These are phyloP conservation scores for Rhinolophus sinicus DNA, from an alignment of 2,113 vertebrate species.

Conservation along the genomic window DNA sequence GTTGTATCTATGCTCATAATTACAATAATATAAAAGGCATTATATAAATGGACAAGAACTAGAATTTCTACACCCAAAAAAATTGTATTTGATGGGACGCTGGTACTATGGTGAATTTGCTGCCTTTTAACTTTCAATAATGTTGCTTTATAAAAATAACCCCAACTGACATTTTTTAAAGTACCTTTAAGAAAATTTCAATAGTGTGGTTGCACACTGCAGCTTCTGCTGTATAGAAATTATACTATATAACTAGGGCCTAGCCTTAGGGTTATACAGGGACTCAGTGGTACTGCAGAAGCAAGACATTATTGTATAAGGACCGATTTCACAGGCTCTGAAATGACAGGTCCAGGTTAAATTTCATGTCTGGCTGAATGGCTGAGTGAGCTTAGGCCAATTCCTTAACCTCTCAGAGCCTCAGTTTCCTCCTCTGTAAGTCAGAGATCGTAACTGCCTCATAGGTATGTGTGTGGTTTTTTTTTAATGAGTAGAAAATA, in stretches of 20 bases:
- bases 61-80: neutral
- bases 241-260: neutral
- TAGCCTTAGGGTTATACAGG: neutral
- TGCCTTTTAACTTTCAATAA: slow-evolving; percentile 12
- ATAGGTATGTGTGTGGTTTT: neutral
- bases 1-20: neutral
- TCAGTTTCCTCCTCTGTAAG: neutral
- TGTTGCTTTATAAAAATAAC: neutral
- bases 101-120: neutral
- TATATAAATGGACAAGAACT: slow-evolving; percentile 16
- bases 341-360: neutral
- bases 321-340: slow-evolving; percentile 8
- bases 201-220: neutral
- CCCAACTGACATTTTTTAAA: neutral
- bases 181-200: neutral
- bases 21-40: neutral
- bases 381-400: neutral
- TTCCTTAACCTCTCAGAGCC: neutral
- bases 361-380: neutral
- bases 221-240: neutral
- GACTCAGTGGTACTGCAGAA: neutral
- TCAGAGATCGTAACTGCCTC: neutral
- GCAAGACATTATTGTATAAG: neutral
- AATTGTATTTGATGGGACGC: neutral
- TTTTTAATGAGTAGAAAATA: neutral